Evolutionary conservation across 2,113 vertebrate species (phyloP).

Genomic region (Mohoua ochrocephala): DNA sequence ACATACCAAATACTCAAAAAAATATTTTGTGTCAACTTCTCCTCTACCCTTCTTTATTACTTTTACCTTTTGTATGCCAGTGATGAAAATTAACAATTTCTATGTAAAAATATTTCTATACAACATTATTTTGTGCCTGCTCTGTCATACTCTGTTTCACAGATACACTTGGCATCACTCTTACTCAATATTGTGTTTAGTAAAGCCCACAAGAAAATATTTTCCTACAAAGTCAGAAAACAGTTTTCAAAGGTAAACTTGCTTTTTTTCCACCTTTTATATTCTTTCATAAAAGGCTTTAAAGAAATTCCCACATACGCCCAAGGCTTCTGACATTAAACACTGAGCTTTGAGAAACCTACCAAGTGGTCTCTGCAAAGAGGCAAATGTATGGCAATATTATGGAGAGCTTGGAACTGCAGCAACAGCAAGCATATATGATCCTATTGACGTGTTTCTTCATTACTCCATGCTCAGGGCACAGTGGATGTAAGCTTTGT

Average conservation of each 20-base stretch:
- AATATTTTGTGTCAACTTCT: not conserved
- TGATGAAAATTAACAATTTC: not conserved
- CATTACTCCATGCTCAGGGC: not conserved
- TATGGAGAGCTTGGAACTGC: not conserved
- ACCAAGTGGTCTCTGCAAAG: not conserved
- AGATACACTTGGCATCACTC: not conserved
- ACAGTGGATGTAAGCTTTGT: not conserved
- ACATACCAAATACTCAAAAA: not conserved
- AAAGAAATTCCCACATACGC: not conserved
- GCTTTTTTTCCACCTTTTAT: not conserved
- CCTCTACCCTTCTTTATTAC: not conserved
- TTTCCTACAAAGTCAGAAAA: not conserved
- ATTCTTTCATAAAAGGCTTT: not conserved
- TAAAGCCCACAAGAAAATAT: not conserved
- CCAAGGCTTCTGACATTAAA: not conserved
- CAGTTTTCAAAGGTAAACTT: not conserved
- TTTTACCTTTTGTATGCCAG: not conserved
- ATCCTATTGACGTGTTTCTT: not conserved
- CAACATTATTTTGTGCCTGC: not conserved
- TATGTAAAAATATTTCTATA: not conserved
- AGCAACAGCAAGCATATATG: not conserved
- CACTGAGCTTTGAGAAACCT: not conserved
- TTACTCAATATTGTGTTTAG: not conserved
- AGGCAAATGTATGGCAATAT: not conserved
- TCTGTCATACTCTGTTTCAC: not conserved